Percentiles rank a stretch among this genome's conserved stretches.
phyloP scores from a whole-genome alignment of 1,140 invertebrate genomes.

The Drosophila suzukii region DNA sequence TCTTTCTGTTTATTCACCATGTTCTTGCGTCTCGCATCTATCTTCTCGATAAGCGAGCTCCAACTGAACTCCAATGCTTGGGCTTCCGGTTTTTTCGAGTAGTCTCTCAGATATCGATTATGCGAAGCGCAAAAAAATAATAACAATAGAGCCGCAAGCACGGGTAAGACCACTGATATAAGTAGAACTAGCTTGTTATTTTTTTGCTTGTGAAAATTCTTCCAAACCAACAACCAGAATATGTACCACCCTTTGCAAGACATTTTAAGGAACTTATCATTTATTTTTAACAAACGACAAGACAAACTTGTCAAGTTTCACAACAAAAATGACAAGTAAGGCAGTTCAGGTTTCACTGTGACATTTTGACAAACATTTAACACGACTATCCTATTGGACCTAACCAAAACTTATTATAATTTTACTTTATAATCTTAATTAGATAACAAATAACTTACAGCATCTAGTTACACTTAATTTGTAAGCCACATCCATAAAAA shows the following conservation, averaged over 20 bases:
- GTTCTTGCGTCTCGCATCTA: not conserved
- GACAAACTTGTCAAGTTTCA: not conserved
- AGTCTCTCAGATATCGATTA: not conserved
- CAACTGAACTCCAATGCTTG: not conserved
- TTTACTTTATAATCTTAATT: not conserved
- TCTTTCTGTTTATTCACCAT: not conserved
- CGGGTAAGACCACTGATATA: not conserved
- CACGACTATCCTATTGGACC: too few species aligned
- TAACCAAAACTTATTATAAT: not conserved
- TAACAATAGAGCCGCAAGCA: not conserved
- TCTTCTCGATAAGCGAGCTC: not conserved
- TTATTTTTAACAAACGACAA: slow-evolving; percentile 1
- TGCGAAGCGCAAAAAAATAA: not conserved
- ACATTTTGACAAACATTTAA: too few species aligned
- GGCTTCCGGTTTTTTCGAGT: not conserved
- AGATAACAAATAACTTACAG: too few species aligned
- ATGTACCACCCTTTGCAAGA: not conserved
- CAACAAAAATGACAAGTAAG: slow-evolving; percentile 1
- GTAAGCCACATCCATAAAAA: slow-evolving; percentile 59
- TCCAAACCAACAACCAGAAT: slow-evolving; percentile 15
- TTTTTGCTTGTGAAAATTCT: slow-evolving; percentile 19
- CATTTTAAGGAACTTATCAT: not conserved
- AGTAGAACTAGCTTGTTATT: not conserved
- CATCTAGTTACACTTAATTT: slow-evolving; percentile 3
- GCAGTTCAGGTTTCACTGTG: not conserved